phyloP scores from a whole-genome alignment of 2,888 invertebrate species.

The Drosophila conformis region DNA sequence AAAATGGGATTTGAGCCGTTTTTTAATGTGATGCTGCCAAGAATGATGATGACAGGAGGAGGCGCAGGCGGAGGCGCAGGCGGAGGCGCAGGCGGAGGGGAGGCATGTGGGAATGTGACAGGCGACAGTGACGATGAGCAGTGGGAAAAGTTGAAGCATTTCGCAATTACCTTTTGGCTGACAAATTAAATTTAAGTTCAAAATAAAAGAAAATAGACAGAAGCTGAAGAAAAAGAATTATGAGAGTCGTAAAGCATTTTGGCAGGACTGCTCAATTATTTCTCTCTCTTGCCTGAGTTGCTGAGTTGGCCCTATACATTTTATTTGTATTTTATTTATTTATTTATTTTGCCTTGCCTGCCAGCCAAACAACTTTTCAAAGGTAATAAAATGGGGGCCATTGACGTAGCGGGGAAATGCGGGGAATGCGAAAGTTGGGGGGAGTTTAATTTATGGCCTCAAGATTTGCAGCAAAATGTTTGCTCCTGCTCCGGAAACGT shows the following conservation, averaged over 20 bases:
- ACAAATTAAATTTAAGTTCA: slow-evolving; percentile 69
- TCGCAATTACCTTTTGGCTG: slow-evolving; percentile 53
- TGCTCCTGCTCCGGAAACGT: slow-evolving; percentile 18
- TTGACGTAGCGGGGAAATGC: background rate
- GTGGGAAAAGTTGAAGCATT: slow-evolving; percentile 36
- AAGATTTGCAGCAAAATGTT: slow-evolving; percentile 61
- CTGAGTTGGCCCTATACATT: slow-evolving; percentile 61
- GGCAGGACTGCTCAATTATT: slow-evolving; percentile 68
- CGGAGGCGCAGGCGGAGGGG: background rate
- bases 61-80: too few relatives aligned
- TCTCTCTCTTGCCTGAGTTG: slow-evolving; percentile 35
- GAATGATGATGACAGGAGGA: slow-evolving; percentile 19
- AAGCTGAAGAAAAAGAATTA: slow-evolving; percentile 43
- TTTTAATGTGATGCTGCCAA: slow-evolving; percentile 31
- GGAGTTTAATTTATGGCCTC: slow-evolving; percentile 64
- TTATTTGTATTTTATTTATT: slow-evolving; percentile 59
- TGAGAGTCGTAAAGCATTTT: slow-evolving; percentile 55
- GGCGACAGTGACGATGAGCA: slow-evolving; percentile 7
- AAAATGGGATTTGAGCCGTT: slow-evolving; percentile 50
- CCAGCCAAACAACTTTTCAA: slow-evolving; percentile 47
- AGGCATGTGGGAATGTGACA: background rate
- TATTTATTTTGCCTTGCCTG: slow-evolving; percentile 42
- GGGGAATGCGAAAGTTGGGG: background rate
- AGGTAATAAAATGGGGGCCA: slow-evolving; percentile 68
- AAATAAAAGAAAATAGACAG: slow-evolving; percentile 40